phyloP scores from a whole-genome alignment of 2,113 vertebrate species.

The Podarcis raffonei region DNA sequence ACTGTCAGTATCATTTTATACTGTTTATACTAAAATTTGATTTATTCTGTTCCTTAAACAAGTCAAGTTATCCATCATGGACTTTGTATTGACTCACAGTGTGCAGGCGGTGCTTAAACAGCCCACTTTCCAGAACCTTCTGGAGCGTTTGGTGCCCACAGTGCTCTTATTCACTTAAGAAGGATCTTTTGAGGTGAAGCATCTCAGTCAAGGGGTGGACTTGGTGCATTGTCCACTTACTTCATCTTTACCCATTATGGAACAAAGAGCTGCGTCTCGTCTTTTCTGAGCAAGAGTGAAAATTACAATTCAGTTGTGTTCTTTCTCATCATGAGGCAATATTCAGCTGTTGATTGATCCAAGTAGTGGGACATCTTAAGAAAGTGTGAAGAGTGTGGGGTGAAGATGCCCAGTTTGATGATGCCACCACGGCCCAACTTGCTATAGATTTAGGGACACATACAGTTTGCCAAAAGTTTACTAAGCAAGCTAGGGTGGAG shows the following conservation, averaged over 20 bases:
- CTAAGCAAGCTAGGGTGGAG: background rate
- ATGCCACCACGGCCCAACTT: background rate
- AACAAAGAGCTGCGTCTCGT: background rate
- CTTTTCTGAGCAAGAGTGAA: background rate
- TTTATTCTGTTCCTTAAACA: background rate
- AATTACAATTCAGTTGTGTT: background rate
- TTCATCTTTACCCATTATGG: background rate
- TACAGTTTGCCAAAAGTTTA: background rate
- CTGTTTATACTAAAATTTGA: constrained; percentile 3
- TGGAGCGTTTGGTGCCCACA: background rate
- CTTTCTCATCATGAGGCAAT: too few relatives aligned
- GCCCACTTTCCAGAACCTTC: background rate
- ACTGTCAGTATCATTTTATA: constrained; percentile 14
- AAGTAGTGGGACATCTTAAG: too few relatives aligned
- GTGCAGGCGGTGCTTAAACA: background rate
- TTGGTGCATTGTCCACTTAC: background rate
- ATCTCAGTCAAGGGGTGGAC: background rate
- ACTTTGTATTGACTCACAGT: background rate
- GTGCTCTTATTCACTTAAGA: background rate
- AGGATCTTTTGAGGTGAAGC: background rate
- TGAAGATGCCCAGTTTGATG: background rate
- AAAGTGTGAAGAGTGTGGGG: background rate
- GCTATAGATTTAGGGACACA: background rate
- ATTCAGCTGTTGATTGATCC: background rate
- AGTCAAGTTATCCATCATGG: background rate